Percentiles rank a stretch among this genome's conserved stretches.
These are phyloP conservation scores for Gorsachius goisagi DNA, from an alignment of 2,113 vertebrate genomes.

Conservation along the genomic window DNA sequence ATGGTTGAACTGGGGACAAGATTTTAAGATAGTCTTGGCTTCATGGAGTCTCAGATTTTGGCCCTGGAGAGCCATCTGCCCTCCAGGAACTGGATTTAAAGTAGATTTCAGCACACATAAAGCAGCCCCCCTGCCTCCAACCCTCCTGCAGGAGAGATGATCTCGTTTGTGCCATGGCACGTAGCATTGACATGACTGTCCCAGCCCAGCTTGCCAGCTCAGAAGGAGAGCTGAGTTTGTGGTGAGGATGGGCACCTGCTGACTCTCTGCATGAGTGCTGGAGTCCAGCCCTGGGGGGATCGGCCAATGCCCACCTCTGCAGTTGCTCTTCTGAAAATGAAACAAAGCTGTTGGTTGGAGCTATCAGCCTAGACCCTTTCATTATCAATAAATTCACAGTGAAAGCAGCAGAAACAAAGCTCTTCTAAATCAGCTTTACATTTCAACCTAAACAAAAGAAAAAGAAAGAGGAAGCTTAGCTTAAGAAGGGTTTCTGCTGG, in stretches of 20 bases:
- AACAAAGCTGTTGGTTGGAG: not conserved
- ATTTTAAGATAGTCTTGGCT: not conserved
- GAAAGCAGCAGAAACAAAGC: constrained; percentile 1
- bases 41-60: not conserved
- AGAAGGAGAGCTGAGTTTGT: constrained; percentile 2
- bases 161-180: not conserved
- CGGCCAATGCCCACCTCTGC: not conserved
- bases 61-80: not conserved
- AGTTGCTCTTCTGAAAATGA: not conserved
- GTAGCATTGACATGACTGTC: not conserved
- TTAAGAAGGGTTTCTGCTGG: not conserved
- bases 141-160: not conserved
- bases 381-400: not conserved
- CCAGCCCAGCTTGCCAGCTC: not conserved
- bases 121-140: not conserved
- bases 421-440: not conserved
- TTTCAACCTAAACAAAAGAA: not conserved
- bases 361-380: not conserved
- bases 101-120: not conserved
- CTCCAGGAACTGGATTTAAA: not conserved
- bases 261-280: not conserved
- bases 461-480: not conserved
- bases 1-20: not conserved
- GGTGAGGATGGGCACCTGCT: constrained; percentile 34
- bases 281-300: not conserved